These are phyloP conservation scores for Sitophilus oryzae DNA, from an alignment of 1,140 invertebrate genomes.

Conservation along the genomic window DNA sequence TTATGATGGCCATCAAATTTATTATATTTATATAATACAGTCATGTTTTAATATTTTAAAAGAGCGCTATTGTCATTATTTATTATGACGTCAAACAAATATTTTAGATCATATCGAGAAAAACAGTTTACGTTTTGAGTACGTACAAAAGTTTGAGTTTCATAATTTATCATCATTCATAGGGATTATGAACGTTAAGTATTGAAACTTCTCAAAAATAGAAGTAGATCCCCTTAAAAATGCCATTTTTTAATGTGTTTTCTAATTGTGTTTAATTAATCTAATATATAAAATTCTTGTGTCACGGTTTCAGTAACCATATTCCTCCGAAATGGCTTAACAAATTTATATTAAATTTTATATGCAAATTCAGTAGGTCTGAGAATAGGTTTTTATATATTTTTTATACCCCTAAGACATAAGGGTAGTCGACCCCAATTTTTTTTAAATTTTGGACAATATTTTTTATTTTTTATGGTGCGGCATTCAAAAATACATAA, in stretches of 20 bases:
- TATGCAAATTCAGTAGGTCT: constrained; percentile 13
- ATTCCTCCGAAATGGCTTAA: constrained; percentile 9
- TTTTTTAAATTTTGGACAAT: constrained; percentile 10
- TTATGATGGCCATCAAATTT: too few relatives aligned
- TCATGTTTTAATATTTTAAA: too few relatives aligned
- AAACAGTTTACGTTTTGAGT: too few relatives aligned
- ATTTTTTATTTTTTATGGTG: constrained; percentile 8
- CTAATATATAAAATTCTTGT: constrained; percentile 10
- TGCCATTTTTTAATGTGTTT: not conserved
- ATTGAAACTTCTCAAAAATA: too few relatives aligned
- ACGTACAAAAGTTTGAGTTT: too few relatives aligned
- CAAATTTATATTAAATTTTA: constrained; percentile 4
- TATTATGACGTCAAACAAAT: too few relatives aligned
- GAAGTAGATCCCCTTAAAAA: too few relatives aligned
- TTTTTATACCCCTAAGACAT: constrained; percentile 10
- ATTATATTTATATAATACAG: too few relatives aligned
- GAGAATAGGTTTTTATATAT: constrained; percentile 1
- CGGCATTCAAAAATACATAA: constrained; percentile 9
- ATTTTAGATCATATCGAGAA: too few relatives aligned
- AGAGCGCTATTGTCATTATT: too few relatives aligned
- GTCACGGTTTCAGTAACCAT: constrained; percentile 1
- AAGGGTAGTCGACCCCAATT: constrained; percentile 3
- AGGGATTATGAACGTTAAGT: too few relatives aligned
- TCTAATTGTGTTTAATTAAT: not conserved
- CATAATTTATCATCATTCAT: too few relatives aligned